phyloP scores from a whole-genome alignment of 92 coral and sea anemone genomes.

The Desmophyllum pertusum region DNA sequence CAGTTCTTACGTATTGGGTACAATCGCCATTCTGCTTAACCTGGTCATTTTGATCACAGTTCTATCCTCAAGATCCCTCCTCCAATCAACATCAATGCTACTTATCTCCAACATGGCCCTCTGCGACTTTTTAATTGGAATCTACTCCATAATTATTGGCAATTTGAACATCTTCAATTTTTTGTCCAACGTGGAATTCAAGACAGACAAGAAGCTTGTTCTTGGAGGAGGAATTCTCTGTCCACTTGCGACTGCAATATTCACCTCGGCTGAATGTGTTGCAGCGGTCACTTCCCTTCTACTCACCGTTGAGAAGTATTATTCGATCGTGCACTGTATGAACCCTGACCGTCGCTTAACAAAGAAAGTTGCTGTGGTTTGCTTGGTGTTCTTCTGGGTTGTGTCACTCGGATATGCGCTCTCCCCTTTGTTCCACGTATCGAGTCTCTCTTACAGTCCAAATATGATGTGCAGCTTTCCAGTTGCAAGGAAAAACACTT shows the following conservation, averaged over 20 bases:
- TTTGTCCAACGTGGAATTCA: background rate
- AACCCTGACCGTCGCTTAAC: conserved; percentile 26
- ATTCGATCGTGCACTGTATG: conserved; percentile 35
- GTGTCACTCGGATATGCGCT: conserved; percentile 15
- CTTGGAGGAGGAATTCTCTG: conserved; percentile 19
- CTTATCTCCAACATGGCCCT: conserved; percentile 40
- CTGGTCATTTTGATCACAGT: conserved; percentile 16
- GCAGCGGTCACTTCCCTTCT: conserved; percentile 24
- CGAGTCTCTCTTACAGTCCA: conserved; percentile 4
- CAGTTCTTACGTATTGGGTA: conserved; percentile 19
- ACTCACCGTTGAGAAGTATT: conserved; percentile 36
- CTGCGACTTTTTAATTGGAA: conserved; percentile 33
- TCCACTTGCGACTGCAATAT: conserved; percentile 14
- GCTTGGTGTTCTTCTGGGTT: conserved; percentile 12
- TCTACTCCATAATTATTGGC: conserved; percentile 26
- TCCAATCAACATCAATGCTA: conserved; percentile 23
- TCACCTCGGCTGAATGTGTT: conserved; percentile 29
- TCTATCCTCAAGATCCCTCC: conserved; percentile 12
- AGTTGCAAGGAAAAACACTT: background rate
- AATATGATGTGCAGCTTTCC: conserved; percentile 45
- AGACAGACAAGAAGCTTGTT: background rate
- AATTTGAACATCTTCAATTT: conserved; percentile 29
- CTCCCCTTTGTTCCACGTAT: background rate
- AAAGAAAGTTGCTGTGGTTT: conserved; percentile 8
- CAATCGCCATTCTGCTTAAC: conserved; percentile 25